These are phyloP conservation scores for Scolanthus callimorphus DNA, from an alignment of 92 coral and sea anemone species.

Conservation along the genomic window DNA sequence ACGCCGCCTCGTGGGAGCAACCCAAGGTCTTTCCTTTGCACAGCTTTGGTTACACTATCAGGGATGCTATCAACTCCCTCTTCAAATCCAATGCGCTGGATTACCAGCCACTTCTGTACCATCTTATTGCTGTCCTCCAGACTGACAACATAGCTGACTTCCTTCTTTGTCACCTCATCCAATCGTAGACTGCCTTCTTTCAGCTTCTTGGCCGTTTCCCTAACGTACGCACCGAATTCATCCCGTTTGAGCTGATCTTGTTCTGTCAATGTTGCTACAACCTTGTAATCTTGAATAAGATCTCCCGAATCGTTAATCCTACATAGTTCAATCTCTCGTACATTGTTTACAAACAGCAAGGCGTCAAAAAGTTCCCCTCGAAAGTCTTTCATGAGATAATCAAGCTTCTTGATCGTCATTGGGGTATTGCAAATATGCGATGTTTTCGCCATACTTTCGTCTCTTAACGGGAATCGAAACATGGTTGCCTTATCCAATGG, in stretches of 20 bases:
- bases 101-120: no score
- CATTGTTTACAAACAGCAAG: slow-evolving; percentile 68
- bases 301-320: slow-evolving; percentile 40
- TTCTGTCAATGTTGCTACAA: slow-evolving; percentile 28
- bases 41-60: slow-evolving; percentile 26
- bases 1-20: slow-evolving; percentile 92
- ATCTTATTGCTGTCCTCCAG: slow-evolving; percentile 44
- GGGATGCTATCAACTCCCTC: slow-evolving; percentile 8
- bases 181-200: slow-evolving; percentile 13
- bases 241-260: slow-evolving; percentile 51
- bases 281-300: slow-evolving; percentile 30
- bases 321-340: slow-evolving; percentile 63
- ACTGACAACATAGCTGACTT: slow-evolving; percentile 51
- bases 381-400: slow-evolving; percentile 40
- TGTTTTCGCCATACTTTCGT: slow-evolving; percentile 25
- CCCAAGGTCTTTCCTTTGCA: slow-evolving; percentile 43
- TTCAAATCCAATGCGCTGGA: slow-evolving; percentile 73
- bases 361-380: slow-evolving; percentile 53
- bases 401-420: slow-evolving; percentile 21
- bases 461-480: slow-evolving; percentile 78
- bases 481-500: slow-evolving; percentile 49
- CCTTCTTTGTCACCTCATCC: slow-evolving; percentile 25
- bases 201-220: slow-evolving; percentile 7
- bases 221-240: slow-evolving; percentile 35
- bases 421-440: slow-evolving; percentile 34